These are phyloP conservation scores for Sitta carolinensis DNA, from an alignment of 2,797 vertebrate genomes.

Conservation along the genomic window DNA sequence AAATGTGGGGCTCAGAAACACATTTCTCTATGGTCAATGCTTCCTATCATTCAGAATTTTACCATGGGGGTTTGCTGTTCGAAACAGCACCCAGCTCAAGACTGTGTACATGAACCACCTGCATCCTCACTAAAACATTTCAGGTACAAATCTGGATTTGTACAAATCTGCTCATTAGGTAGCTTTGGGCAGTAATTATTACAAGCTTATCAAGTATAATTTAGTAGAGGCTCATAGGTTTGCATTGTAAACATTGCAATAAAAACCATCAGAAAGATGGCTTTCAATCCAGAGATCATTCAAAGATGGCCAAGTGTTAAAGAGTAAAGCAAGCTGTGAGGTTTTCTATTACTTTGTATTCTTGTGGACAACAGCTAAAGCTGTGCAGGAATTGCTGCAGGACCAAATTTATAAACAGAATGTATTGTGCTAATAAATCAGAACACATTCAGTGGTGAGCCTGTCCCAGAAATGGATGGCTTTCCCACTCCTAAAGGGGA, in stretches of 20 bases:
- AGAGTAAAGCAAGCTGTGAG: background rate
- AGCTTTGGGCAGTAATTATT: too few species aligned
- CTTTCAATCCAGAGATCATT: background rate
- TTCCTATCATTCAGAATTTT: background rate
- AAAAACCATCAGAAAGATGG: background rate
- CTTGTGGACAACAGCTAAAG: background rate
- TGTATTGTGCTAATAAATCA: background rate
- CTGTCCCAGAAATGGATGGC: background rate
- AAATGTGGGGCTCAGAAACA: background rate
- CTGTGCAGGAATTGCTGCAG: background rate
- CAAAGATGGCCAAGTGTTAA: background rate
- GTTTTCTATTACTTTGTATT: background rate
- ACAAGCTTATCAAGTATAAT: background rate
- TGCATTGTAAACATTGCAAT: background rate
- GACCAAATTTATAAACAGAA: background rate
- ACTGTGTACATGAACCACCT: background rate
- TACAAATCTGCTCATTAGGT: background rate
- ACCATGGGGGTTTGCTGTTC: background rate
- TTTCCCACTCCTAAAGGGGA: background rate
- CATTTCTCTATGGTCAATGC: background rate
- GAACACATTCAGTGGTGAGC: background rate
- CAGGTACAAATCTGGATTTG: background rate
- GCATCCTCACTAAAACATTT: background rate
- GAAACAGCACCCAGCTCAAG: background rate
- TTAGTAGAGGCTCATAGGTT: background rate